A percentile compares a stretch with the other conserved stretches of the same genome.
phyloP scores from a whole-genome alignment of 2,797 vertebrate genomes.

The Otolemur crassicaudatus region DNA sequence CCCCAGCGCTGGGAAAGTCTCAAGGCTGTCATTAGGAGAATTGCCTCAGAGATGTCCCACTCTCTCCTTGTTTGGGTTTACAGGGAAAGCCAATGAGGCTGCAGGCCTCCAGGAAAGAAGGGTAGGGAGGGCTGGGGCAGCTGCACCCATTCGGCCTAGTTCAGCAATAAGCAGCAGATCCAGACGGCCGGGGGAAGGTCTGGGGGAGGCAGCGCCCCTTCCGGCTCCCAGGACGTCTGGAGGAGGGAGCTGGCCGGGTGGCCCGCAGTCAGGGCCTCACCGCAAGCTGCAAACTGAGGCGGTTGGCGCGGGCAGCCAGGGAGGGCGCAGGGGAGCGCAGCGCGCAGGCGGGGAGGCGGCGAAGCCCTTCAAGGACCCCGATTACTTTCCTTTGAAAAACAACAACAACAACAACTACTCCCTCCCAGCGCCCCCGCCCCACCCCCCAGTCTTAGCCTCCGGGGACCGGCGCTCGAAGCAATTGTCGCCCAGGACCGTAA shows the following conservation, averaged over 20 bases:
- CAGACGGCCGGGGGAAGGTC: not conserved
- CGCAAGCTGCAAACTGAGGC: conserved; percentile 31
- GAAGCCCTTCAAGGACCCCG: conserved; percentile 78
- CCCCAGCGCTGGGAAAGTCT: not conserved
- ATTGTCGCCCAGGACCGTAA: conserved; percentile 81
- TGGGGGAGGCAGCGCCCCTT: conserved; percentile 48
- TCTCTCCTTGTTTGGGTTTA: not conserved
- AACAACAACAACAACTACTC: conserved; percentile 78
- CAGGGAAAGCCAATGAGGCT: not conserved
- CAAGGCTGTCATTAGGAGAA: not conserved
- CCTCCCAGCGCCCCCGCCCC: conserved; percentile 29
- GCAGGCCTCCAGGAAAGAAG: not conserved
- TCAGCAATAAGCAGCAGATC: not conserved
- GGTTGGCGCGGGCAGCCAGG: conserved; percentile 8
- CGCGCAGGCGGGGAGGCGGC: conserved; percentile 60
- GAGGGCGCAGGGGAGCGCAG: conserved; percentile 57
- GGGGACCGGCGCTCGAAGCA: conserved; percentile 63
- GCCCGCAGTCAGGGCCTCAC: conserved; percentile 53
- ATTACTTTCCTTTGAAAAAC: conserved; percentile 80
- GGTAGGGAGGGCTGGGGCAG: not conserved
- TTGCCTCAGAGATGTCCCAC: not conserved
- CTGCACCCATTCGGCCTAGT: not conserved
- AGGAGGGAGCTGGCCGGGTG: not conserved
- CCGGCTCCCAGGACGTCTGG: not conserved
- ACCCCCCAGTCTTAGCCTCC: conserved; percentile 51